Evolutionary conservation across 2,113 vertebrate species (phyloP).

Genomic region (Myocastor coypus): DNA sequence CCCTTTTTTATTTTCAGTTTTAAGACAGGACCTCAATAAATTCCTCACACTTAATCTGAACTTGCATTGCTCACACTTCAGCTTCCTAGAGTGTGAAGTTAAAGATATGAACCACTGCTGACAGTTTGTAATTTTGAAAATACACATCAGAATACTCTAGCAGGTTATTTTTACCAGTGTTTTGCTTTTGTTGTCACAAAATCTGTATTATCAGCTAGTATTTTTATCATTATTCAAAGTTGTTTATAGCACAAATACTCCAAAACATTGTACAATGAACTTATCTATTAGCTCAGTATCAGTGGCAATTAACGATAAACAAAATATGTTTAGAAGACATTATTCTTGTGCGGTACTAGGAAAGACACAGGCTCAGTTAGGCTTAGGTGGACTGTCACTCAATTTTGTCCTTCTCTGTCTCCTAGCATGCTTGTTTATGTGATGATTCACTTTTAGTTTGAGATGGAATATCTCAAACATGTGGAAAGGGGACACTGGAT

Average conservation of each 20-base stretch:
- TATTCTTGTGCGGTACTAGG: not conserved
- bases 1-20: not conserved
- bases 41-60: not conserved
- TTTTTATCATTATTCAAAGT: not conserved
- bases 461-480: not conserved
- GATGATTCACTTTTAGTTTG: not conserved
- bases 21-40: not conserved
- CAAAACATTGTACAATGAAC: not conserved
- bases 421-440: not conserved
- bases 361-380: not conserved
- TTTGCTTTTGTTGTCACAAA: constrained; percentile 49
- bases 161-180: not conserved
- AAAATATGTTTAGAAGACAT: not conserved
- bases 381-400: not conserved
- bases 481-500: not conserved
- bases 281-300: not conserved
- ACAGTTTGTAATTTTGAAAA: not conserved
- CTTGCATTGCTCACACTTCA: not conserved
- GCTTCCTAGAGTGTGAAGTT: not conserved
- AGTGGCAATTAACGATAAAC: not conserved
- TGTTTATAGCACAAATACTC: not conserved
- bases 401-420: not conserved
- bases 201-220: constrained; percentile 13
- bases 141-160: not conserved
- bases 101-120: not conserved